Conservation (phyloP, 2,113 vertebrate species). For the Podocnemis expansa region DNA sequence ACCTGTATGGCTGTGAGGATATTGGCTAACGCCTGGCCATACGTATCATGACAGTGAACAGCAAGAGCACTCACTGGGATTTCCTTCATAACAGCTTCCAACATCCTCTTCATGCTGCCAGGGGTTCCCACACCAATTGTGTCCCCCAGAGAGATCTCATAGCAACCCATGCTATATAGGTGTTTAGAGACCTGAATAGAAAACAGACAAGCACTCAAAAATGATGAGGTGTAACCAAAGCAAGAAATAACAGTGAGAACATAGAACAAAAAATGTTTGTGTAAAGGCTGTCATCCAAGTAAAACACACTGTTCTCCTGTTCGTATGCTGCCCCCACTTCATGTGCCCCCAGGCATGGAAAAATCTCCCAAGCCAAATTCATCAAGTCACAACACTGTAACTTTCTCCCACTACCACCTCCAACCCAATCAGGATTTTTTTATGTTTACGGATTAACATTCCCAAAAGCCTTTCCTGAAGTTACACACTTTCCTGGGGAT, state of each 20-base stretch:
- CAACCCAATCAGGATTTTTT: conserved; percentile 1
- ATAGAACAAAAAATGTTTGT: neutral
- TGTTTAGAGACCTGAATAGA: conserved; percentile 87
- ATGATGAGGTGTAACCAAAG: neutral
- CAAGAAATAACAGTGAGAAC: neutral
- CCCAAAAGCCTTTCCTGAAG: conserved; percentile 6
- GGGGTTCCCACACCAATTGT: conserved; percentile 92
- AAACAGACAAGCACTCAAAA: conserved; percentile 6
- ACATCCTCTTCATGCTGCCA: conserved; percentile 89
- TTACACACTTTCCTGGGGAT: neutral
- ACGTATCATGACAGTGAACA: conserved; percentile 95
- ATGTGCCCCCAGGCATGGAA: neutral
- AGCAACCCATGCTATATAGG: conserved; percentile 92
- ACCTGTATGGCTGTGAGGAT: conserved; percentile 95
- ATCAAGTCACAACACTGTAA: neutral
- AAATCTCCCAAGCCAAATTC: neutral
- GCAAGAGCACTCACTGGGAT: conserved; percentile 86
- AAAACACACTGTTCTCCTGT: neutral
- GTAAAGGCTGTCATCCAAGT: neutral
- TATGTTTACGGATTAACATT: conserved; percentile 2
- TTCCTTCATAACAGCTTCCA: conserved; percentile 89
- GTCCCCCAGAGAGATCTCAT: conserved; percentile 93
- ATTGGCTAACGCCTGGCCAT: conserved; percentile 93
- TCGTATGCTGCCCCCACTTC: neutral
- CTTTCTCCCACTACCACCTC: neutral